Base-by-base conservation (phyloP, 1,140 invertebrate genomes). In the Eumaeus atala region DNA sequence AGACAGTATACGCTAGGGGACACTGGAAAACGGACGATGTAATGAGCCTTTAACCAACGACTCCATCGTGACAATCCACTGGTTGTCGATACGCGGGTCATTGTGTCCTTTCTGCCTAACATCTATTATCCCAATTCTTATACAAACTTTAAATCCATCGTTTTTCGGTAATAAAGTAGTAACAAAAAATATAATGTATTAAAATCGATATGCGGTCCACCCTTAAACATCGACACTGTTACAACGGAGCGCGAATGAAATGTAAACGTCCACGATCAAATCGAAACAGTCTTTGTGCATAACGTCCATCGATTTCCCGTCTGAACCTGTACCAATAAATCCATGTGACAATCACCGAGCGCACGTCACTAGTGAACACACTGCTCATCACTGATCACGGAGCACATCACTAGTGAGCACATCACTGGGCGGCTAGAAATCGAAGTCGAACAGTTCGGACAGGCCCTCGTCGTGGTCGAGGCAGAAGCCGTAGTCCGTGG, bases 401-500 rank as follows among this genome's bases (percentile, higher is more conserved):
- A 28, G 42, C 44, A 40, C 40, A 10, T 56, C 53, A 33, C 16
- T 12, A 11, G 8, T 6, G 17, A 9, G 8, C 12, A 44, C 14
- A 44, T 16, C 10, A 10, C 28, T 44, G 42, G 17, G 38, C 17
- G 36, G 62, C 74, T 84, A 82, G 64, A 86, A 90, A 69, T 89
- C 87, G 77, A 92, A 92, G 89, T 96, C 95, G 90, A 97, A 97
- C 55, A 97, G 90, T 88, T 97, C 95, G 61, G 92, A 90, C 55
- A 97, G 90, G 42, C 95, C 95, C 88, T 97, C 95, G 67, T 91
- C 91, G 67, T 90, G 88, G 70, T 94, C 94, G 74, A 96, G 89
- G 59, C 93, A 92, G 88, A 96, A 97, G 54, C 92, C 93, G 87
- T 96, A 97, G 81, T 96, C 95, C 57, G 90, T 92, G 74, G 93